Evolutionary conservation across 2,888 invertebrate genomes (phyloP).

Genomic region (Dendrolimus houi): DNA sequence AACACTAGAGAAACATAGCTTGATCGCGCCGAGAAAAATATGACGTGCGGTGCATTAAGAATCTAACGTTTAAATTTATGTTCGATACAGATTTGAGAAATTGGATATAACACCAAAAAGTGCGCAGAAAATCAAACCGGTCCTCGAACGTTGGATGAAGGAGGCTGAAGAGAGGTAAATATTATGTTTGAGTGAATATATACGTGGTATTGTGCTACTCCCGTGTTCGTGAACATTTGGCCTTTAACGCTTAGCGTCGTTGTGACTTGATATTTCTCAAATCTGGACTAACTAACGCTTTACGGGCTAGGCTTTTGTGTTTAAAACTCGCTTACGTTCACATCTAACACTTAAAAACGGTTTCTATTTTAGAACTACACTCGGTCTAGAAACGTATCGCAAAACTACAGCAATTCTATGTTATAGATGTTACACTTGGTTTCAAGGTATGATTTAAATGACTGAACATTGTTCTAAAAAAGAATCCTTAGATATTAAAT

Average conservation of each 20-base stretch:
- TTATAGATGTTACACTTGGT: too few relatives aligned
- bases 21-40: slow-evolving; percentile 13
- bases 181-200: slow-evolving; percentile 63
- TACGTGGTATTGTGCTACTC: slow-evolving; percentile 58
- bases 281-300: slow-evolving; percentile 74
- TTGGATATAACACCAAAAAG: slow-evolving; percentile 99
- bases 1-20: too few relatives aligned
- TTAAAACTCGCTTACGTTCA: slow-evolving; percentile 24
- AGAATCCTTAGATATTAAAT: too few relatives aligned
- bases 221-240: slow-evolving; percentile 70
- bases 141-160: slow-evolving; percentile 98
- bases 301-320: slow-evolving; percentile 52
- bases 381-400: neutral
- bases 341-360: neutral
- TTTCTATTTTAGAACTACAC: neutral
- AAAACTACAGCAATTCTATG: too few relatives aligned
- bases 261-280: slow-evolving; percentile 69
- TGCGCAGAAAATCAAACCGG: slow-evolving; percentile 99
- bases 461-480: too few relatives aligned
- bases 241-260: slow-evolving; percentile 68
- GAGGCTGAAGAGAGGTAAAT: slow-evolving; percentile 97
- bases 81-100: slow-evolving; percentile 95
- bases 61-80: slow-evolving; percentile 71
- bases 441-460: too few relatives aligned
- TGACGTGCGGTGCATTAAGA: slow-evolving; percentile 53